Evolutionary conservation across 2,797 vertebrate species (phyloP).

Genomic region (Tokudaia tokunoshimensis): DNA sequence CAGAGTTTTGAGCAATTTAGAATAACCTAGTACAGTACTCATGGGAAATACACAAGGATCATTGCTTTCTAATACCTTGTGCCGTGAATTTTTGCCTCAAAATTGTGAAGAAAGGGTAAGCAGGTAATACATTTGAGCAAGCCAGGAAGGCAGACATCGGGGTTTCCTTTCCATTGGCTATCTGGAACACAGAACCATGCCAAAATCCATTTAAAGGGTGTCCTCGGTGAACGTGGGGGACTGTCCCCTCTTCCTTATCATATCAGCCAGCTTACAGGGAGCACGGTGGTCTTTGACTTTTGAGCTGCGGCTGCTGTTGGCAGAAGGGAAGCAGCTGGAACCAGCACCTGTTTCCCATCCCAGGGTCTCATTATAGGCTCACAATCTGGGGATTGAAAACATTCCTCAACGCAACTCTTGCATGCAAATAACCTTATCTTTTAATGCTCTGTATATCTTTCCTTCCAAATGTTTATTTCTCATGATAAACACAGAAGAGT

Average conservation of each 20-base stretch:
- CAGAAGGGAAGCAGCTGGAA: background rate
- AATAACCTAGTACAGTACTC: background rate
- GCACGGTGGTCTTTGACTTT: background rate
- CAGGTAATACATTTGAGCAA: background rate
- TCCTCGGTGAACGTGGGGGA: background rate
- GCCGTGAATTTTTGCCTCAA: background rate
- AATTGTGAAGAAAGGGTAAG: background rate
- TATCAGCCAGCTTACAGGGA: background rate
- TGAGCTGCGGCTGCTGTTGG: background rate
- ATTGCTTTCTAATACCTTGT: background rate
- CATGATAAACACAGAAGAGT: background rate
- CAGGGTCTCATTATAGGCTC: background rate
- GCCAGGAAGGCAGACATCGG: background rate
- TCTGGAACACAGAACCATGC: background rate
- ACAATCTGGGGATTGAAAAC: background rate
- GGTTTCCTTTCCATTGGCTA: background rate
- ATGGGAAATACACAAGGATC: background rate
- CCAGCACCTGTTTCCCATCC: background rate
- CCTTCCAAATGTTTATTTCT: conserved; percentile 50
- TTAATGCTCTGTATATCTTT: conserved; percentile 11
- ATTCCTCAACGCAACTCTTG: background rate
- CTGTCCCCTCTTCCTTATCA: background rate
- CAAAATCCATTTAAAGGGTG: background rate
- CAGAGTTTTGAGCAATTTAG: background rate
- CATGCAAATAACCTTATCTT: conserved; percentile 55